Evolutionary conservation across 2,113 vertebrate genomes (phyloP).

Genomic region (Oreochromis aureus): DNA sequence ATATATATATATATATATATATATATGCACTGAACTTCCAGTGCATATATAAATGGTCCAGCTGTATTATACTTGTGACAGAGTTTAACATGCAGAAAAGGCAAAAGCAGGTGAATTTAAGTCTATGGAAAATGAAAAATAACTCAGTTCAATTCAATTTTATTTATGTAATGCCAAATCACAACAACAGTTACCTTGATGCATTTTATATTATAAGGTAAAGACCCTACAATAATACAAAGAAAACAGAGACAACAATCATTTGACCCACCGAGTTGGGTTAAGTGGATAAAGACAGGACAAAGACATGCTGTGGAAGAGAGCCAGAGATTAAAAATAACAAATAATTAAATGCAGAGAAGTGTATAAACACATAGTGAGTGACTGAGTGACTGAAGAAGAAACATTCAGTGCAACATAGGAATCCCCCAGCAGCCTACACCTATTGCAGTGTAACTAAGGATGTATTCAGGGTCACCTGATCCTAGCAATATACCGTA

Average conservation of each 20-base stretch:
- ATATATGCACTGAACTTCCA: background rate
- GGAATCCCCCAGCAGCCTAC: background rate
- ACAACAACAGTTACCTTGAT: too few relatives aligned
- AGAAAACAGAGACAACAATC: too few relatives aligned
- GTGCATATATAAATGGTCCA: background rate
- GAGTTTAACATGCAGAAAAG: background rate
- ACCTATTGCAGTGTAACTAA: background rate
- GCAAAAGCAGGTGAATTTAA: too few relatives aligned
- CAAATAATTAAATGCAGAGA: background rate
- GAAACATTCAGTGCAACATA: background rate
- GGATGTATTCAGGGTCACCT: background rate
- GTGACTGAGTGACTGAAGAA: background rate
- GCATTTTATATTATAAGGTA: too few relatives aligned
- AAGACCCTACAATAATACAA: too few relatives aligned
- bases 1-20: background rate
- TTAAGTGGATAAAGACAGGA: background rate
- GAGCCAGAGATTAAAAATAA: background rate
- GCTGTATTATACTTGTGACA: background rate
- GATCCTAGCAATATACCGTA: background rate
- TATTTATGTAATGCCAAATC: too few relatives aligned
- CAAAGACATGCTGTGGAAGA: background rate
- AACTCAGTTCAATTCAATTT: too few relatives aligned
- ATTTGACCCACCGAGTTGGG: too few relatives aligned
- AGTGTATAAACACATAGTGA: background rate
- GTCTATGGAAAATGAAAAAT: too few relatives aligned